Conservation (phyloP, 2,113 vertebrate species). For the Oncorhynchus gorbuscha region DNA sequence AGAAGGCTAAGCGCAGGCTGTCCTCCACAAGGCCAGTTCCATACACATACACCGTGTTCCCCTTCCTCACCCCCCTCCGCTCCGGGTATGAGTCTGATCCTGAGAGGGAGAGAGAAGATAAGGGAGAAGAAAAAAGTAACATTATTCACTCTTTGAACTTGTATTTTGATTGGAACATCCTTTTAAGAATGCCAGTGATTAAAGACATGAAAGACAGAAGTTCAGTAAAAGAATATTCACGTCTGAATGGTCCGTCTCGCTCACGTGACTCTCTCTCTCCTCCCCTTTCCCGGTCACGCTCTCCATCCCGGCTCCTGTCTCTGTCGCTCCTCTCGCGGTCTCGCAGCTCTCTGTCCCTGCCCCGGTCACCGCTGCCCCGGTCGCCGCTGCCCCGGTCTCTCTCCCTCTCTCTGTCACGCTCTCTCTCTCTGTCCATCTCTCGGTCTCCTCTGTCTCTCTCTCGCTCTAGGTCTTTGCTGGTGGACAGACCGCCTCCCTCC, state of each 20-base stretch:
- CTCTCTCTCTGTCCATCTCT: slow-evolving; percentile 57
- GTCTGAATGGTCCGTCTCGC: slow-evolving; percentile 74
- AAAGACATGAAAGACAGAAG: background rate
- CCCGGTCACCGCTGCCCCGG: slow-evolving; percentile 52
- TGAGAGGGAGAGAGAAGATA: slow-evolving; percentile 32
- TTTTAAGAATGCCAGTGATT: background rate
- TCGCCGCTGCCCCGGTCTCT: slow-evolving; percentile 57
- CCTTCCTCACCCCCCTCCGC: slow-evolving; percentile 80
- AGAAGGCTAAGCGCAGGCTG: slow-evolving; percentile 80
- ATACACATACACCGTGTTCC: slow-evolving; percentile 88
- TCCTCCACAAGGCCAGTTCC: slow-evolving; percentile 83
- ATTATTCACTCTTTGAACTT: background rate
- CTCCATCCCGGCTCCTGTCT: slow-evolving; percentile 15
- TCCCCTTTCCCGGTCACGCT: slow-evolving; percentile 47
- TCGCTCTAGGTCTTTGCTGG: slow-evolving; percentile 27
- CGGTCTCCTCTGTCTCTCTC: slow-evolving; percentile 62
- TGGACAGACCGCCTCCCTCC: slow-evolving; percentile 22
- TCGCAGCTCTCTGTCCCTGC: slow-evolving; percentile 50
- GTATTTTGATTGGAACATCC: background rate
- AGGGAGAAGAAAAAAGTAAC: no score
- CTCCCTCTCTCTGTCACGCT: slow-evolving; percentile 61
- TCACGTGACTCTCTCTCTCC: slow-evolving; percentile 37
- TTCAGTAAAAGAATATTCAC: slow-evolving; percentile 62
- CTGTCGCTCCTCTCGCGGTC: slow-evolving; percentile 26
- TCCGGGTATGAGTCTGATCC: slow-evolving; percentile 88